Evolutionary conservation across 2,888 invertebrate species (phyloP).

Genomic region (Cataglyphis cursor): DNA sequence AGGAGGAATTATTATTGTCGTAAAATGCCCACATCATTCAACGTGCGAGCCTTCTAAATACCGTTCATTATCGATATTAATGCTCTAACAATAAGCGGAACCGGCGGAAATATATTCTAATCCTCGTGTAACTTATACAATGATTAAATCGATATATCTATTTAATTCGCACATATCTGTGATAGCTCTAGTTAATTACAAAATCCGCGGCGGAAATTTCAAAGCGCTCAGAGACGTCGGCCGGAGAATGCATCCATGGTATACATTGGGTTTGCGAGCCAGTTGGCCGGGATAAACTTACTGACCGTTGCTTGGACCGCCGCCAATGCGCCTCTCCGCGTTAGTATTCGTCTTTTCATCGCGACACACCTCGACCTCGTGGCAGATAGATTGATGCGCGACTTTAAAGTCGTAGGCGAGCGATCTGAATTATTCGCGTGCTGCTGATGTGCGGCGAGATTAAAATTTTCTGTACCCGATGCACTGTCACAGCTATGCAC

Average conservation of each 20-base stretch:
- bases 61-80: background rate
- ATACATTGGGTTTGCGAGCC: conserved; percentile 58
- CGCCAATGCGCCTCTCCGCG: conserved; percentile 81
- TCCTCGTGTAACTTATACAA: background rate
- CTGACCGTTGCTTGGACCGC: conserved; percentile 71
- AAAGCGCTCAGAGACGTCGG: conserved; percentile 41
- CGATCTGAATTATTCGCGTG: conserved; percentile 77
- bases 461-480: conserved; percentile 70
- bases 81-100: background rate
- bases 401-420: conserved; percentile 78
- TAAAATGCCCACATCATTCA: conserved; percentile 49
- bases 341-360: conserved; percentile 83
- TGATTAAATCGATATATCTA: background rate
- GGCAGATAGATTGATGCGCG: conserved; percentile 81
- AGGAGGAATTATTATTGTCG: conserved; percentile 41
- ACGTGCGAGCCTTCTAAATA: background rate
- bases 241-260: conserved; percentile 58
- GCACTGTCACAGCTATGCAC: conserved; percentile 66
- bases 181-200: conserved; percentile 21
- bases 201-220: conserved; percentile 59
- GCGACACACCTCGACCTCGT: conserved; percentile 76
- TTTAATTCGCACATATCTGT: background rate
- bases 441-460: conserved; percentile 68
- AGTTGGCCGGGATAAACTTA: conserved; percentile 74
- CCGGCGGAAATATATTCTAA: background rate